Evolutionary conservation across 2,797 vertebrate genomes (phyloP).

Genomic region (Aselliscus stoliczkanus): DNA sequence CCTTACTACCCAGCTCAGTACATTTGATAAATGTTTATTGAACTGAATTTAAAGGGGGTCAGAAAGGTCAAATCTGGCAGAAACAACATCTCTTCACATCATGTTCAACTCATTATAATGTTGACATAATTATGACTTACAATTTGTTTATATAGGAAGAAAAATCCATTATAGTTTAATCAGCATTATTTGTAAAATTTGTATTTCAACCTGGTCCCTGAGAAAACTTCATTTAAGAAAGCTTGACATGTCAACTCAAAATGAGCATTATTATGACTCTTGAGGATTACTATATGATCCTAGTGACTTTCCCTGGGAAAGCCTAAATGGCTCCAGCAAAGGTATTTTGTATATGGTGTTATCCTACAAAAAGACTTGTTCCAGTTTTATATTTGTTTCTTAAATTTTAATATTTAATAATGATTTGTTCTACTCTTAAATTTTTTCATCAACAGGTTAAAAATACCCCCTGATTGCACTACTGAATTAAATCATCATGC

Average conservation of each 20-base stretch:
- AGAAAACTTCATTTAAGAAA: slow-evolving; percentile 14
- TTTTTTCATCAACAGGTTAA: slow-evolving; percentile 86
- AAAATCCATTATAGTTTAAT: not conserved
- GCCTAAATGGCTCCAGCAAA: not conserved
- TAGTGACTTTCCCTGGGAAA: not conserved
- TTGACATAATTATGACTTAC: not conserved
- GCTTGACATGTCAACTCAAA: not conserved
- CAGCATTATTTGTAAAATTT: not conserved
- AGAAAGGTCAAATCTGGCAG: not conserved
- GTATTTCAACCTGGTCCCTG: slow-evolving; percentile 11
- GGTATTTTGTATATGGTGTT: not conserved
- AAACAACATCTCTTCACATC: not conserved
- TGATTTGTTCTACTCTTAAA: slow-evolving; percentile 56
- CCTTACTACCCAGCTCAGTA: not conserved
- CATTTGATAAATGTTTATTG: slow-evolving; percentile 24
- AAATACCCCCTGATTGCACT: slow-evolving; percentile 94
- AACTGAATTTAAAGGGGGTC: not conserved
- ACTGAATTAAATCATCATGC: slow-evolving; percentile 98
- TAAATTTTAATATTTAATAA: slow-evolving; percentile 62
- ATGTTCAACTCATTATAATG: slow-evolving; percentile 26
- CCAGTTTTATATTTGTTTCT: slow-evolving; percentile 49
- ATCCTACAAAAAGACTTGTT: not conserved
- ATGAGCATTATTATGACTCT: not conserved
- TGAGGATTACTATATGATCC: not conserved
- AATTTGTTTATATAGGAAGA: not conserved